Conservation (phyloP, 2,113 vertebrate genomes). For the Excalfactoria chinensis region DNA sequence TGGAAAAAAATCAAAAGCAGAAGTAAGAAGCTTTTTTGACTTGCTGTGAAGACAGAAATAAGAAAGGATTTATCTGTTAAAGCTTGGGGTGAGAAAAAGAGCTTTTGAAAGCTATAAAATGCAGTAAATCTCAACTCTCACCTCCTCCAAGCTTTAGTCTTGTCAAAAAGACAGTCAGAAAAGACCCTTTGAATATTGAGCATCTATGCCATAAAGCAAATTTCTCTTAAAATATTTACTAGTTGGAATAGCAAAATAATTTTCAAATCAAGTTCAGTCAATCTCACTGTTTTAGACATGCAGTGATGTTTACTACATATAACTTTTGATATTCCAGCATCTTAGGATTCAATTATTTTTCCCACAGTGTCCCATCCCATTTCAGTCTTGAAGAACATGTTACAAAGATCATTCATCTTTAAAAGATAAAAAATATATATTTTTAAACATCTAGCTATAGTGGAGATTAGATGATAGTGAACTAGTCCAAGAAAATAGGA, state of each 20-base stretch:
- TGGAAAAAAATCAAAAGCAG: constrained; percentile 5
- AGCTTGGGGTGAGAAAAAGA: background rate
- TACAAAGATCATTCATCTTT: background rate
- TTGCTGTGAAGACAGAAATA: background rate
- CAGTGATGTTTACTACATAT: background rate
- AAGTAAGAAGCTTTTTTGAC: background rate
- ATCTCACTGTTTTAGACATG: background rate
- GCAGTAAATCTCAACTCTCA: background rate
- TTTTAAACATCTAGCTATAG: background rate
- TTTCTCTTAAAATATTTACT: background rate
- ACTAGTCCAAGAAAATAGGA: background rate
- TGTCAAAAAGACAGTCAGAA: background rate
- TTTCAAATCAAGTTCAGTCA: background rate
- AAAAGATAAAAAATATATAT: background rate
- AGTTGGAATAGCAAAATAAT: background rate
- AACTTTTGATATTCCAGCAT: background rate
- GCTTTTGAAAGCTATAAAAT: background rate
- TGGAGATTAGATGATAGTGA: background rate
- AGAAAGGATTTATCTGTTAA: background rate
- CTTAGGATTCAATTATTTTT: background rate
- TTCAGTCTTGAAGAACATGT: background rate
- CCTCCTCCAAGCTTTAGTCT: background rate
- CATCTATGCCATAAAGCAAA: background rate
- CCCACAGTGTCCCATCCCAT: background rate
- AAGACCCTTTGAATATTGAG: background rate